Evolutionary conservation across 2,797 vertebrate genomes (phyloP), one percentile per base, ranked within the genome.

Genomic region (Odontamblyopus lacepedii): DNA sequence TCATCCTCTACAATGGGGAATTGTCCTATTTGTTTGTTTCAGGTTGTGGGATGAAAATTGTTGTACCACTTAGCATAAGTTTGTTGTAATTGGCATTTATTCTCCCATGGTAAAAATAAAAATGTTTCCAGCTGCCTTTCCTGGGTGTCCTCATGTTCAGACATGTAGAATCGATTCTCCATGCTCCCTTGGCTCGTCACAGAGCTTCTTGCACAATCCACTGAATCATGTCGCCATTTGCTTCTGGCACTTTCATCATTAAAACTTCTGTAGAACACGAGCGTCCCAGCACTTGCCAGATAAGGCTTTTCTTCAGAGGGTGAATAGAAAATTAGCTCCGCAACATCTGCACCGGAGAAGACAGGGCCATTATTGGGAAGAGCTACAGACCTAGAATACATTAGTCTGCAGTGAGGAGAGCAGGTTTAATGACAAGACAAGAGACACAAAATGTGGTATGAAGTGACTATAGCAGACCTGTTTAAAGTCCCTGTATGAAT

Each of bases 211-310:
- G 16, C 63, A 70, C 71, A 69, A 83, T 79, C 82, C 69, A 77
- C 67, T 68, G 82, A 85, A 80, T 89, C 81, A 73, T 90, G 83
- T 89, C 57, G 38, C 81, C 85, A 89, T 87, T 90, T 89, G 81
- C 85, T 84, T 67, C 80, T 72, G 88, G 83, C 82, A 76, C 72
- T 86, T 85, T 89, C 75, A 85, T 85, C 88, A 86, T 88, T 88
- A 86, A 79, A 87, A 86, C 85, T 85, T 86, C 83, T 76, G 82
- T 85, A 71, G 63, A 69, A 66, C 69, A 64, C 72, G 61, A 51
- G 64, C 59, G 84, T 81, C 71, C 75, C 53, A 85, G 82, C 81
- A 80, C 74, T 81, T 78, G 48, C 26, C 69, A 57, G 78, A 82
- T 85, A 76, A 83, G 72, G 75, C 68, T 74, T 63, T 84, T 79